Base-by-base conservation (phyloP, 2,888 invertebrate species). In the Pseudoips prasinana region DNA sequence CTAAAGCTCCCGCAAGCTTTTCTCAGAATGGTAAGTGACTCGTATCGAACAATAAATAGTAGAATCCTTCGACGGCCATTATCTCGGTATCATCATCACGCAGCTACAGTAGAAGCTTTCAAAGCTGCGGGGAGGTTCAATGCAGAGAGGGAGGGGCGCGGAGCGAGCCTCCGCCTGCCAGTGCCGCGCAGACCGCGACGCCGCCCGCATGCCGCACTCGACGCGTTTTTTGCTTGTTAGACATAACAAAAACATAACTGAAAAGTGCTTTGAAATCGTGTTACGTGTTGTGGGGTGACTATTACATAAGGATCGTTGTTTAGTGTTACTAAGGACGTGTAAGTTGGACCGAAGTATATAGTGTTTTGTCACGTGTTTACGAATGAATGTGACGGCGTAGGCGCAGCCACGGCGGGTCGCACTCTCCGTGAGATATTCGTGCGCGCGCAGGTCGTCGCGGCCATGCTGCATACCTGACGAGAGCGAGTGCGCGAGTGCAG, bases 401-500 rank as follows among this genome's bases (percentile, higher is more conserved):
- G 85, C 85, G 84, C 84, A 82, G 71, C 64, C 58, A 51, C 78
- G 72, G 74, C 76, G 76, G 77, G 77, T 82, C 81, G 82, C 82
- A 79, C 83, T 83, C 72, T 79, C 74, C 77, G 87, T 86, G 87
- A 86, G 85, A 86, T 86, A 86, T 86, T 84, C 79, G 82, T 80
- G 85, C 75, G 78, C 83, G 81, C 76, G 75, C 84, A 79, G 85
- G 81, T 82, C 83, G 83, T 69, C 75, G 86, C 87, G 86, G 88
- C 88, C 88, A 88, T 88, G 87, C 87, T 88, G 87, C 87, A 88
- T 88, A 87, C 88, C 87, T 87, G 82, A 86, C 73, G 64, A 64
- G 84, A 85, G 83, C 61, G 86, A 85, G 82, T 60, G 81, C 82
- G 85, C 83, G 63, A 75, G 73, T 70, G 66, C 79, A 20, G 20